Evolutionary conservation across 35 echinoderm and acorn worm genomes (phyloP).

Genomic region (Patiria miniata): DNA sequence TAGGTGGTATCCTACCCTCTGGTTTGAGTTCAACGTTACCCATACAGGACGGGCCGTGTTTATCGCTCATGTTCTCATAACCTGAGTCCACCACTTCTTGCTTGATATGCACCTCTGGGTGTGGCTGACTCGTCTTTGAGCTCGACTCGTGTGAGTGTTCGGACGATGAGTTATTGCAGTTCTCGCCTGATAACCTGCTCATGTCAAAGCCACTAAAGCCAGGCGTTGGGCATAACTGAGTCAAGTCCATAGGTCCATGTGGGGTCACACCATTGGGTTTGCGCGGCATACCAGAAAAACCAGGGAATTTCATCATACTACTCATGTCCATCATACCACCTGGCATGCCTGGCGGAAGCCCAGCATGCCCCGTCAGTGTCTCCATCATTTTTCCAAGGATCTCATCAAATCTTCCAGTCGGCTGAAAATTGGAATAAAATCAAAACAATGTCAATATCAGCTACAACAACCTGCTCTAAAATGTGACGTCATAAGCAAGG

Average conservation of each 20-base stretch:
- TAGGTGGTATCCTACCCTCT: neutral
- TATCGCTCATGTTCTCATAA: neutral
- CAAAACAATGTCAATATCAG: neutral
- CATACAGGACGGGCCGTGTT: neutral
- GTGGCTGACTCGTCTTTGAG: no score
- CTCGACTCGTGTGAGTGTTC: neutral
- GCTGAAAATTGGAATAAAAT: conserved; percentile 58
- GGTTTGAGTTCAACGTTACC: conserved; percentile 21
- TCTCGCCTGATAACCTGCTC: neutral
- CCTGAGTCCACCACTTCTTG: conserved; percentile 13
- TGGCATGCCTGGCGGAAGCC: neutral
- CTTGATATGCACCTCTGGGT: neutral
- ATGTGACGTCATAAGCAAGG: no score
- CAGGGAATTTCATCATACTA: conserved; percentile 11
- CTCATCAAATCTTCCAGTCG: conserved; percentile 89
- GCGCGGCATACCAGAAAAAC: neutral
- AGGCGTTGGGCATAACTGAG: neutral
- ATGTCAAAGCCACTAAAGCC: conserved; percentile 7
- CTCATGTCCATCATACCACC: conserved; percentile 4
- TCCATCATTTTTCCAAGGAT: conserved; percentile 77
- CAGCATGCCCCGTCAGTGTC: conserved; percentile 3
- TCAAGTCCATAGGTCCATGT: conserved; percentile 38
- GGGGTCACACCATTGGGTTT: conserved; percentile 18
- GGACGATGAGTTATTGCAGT: conserved; percentile 20
- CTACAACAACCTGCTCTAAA: no score